These are phyloP conservation scores for Rhaphigaster nebulosa DNA, from an alignment of 2,888 invertebrate genomes.

Conservation along the genomic window DNA sequence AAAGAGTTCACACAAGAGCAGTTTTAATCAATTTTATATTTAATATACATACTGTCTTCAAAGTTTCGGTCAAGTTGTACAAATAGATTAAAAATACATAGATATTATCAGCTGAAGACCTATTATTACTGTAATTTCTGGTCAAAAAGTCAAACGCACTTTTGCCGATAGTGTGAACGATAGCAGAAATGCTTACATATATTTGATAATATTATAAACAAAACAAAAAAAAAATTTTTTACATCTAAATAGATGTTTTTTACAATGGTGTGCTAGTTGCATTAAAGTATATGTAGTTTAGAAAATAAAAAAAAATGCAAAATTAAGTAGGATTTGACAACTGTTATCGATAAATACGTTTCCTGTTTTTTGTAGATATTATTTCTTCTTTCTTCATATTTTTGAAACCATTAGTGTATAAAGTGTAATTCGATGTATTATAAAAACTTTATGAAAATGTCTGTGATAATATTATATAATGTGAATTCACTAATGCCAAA, in stretches of 20 bases:
- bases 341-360: neutral
- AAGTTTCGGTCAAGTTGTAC: neutral
- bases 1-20: neutral
- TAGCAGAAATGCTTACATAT: neutral
- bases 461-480: constrained; percentile 57
- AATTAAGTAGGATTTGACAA: neutral
- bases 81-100: neutral
- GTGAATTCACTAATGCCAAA: constrained; percentile 58
- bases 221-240: neutral
- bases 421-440: constrained; percentile 25
- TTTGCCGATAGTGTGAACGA: neutral
- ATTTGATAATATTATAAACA: neutral
- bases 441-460: constrained; percentile 44
- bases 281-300: constrained; percentile 5
- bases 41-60: neutral
- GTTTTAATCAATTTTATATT: neutral
- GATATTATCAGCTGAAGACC: neutral
- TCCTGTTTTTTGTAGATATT: neutral
- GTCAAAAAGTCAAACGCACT: neutral
- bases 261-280: constrained; percentile 1
- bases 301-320: neutral
- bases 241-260: neutral
- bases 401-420: constrained; percentile 35
- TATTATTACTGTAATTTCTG: too few species aligned
- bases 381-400: neutral